Evolutionary conservation across 2,888 invertebrate species (phyloP).

Genomic region (Xestia xanthographa): DNA sequence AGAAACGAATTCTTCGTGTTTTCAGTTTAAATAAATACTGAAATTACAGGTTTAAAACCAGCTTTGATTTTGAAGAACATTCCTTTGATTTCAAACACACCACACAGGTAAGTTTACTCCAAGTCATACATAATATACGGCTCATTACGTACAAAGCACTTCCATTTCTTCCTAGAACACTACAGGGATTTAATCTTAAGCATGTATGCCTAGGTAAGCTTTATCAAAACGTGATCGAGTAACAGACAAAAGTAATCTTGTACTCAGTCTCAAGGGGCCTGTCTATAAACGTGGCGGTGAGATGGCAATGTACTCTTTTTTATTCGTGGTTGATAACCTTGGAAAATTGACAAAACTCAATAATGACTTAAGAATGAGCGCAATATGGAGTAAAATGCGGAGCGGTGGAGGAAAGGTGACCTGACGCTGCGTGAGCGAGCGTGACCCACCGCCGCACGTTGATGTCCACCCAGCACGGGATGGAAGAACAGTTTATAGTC

Average conservation of each 20-base stretch:
- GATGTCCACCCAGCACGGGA: no score
- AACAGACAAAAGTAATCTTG: conserved; percentile 44
- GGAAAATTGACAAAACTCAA: neutral
- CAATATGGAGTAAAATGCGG: no score
- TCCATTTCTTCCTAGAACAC: neutral
- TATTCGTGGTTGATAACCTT: neutral
- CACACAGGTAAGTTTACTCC: neutral
- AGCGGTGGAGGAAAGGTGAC: no score
- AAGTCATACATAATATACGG: neutral
- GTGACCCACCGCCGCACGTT: no score
- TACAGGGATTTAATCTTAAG: conserved; percentile 16
- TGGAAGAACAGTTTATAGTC: no score
- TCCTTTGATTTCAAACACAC: neutral
- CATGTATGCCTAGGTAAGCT: conserved; percentile 14
- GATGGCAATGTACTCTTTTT: conserved; percentile 15
- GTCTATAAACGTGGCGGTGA: neutral
- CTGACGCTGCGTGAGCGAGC: no score
- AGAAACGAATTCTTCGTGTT: no score
- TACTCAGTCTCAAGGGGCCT: conserved; percentile 15
- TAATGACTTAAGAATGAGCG: no score
- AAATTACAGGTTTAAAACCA: no score
- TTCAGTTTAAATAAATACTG: no score
- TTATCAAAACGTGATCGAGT: conserved; percentile 35
- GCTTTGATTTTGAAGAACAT: no score
- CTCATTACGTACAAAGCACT: neutral